Base-by-base conservation (phyloP, 2,888 invertebrate genomes). In the Clitarchus hookeri region DNA sequence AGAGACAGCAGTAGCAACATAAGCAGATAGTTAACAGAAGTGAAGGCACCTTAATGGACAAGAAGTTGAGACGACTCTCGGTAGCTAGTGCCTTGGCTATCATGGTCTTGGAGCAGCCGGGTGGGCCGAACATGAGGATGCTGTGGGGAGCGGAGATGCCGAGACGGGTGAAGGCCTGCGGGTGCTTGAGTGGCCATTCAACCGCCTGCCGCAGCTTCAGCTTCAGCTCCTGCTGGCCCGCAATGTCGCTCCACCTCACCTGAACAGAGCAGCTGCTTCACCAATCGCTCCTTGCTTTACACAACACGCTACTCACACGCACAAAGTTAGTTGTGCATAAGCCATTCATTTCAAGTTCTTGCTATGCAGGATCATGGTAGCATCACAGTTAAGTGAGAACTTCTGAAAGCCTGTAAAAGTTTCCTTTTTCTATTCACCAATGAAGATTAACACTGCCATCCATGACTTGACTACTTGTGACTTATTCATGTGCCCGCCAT, bases 91-190 rank as follows among this genome's bases (percentile, higher is more conserved):
- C 99, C 92, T 98, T 98, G 0, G 99, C 99, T 89, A 99, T 97
- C 97, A 99, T 97, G 0, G 99, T 99, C 93, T 99, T 99, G 0
- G 98, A 98, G 91, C 99, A 99, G 0, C 99, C 99, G 0, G 99
- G 99, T 0, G 99, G 99, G 0, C 99, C 99, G 91, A 97, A 99
- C 94, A 99, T 95, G 6, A 99, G 93, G 0, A 99, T 94, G 0
- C 99, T 98, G 87, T 95, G 94, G 0, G 98, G 98, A 0, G 98
- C 97, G 80, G 94, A 94, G 36, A 98, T 95, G 0, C 98, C 98
- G 88, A 98, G 92, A 44, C 96, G 93, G 83, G 91, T 89, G 90
- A 98, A 98, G 87, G 95, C 95, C 87, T 97, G 96, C 0, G 97
- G 95, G 91, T 98, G 95, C 89, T 95, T 95, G 44, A 98, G 90